Conservation (phyloP, 2,113 vertebrate genomes). For the Oreotrochilus melanogaster region DNA sequence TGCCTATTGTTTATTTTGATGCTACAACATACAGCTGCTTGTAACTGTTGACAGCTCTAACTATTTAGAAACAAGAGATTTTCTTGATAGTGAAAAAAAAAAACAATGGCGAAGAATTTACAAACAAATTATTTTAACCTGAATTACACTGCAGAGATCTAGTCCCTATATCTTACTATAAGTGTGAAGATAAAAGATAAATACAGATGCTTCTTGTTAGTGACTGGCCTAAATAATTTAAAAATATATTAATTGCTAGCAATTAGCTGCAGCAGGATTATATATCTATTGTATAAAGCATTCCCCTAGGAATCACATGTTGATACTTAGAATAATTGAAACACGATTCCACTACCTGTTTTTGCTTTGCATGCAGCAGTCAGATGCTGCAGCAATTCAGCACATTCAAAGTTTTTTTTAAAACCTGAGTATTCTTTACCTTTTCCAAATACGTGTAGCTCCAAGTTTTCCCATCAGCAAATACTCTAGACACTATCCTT, state of each 20-base stretch:
- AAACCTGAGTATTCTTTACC: conserved; percentile 74
- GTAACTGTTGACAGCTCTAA: not conserved
- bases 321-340: conserved; percentile 5
- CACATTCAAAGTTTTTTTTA: not conserved
- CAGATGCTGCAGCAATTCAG: not conserved
- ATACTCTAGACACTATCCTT: conserved; percentile 91
- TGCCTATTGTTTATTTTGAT: not conserved
- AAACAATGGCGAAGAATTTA: not conserved
- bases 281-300: conserved; percentile 35
- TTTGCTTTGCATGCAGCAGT: not conserved
- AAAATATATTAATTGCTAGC: conserved; percentile 40
- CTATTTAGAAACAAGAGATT: not conserved
- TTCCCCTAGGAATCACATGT: not conserved
- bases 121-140: conserved; percentile 25
- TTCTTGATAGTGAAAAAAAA: not conserved
- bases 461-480: conserved; percentile 98
- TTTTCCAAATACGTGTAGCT: conserved; percentile 98
- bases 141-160: conserved; percentile 12
- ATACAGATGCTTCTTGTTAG: conserved; percentile 42
- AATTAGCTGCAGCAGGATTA: conserved; percentile 52
- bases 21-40: not conserved
- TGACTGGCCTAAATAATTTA: conserved; percentile 55
- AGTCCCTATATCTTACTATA: conserved; percentile 24
- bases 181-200: conserved; percentile 49
- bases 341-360: not conserved